These are phyloP conservation scores for Mormyrus hasselquistii DNA, from an alignment of 2,797 vertebrate genomes.

Conservation along the genomic window DNA sequence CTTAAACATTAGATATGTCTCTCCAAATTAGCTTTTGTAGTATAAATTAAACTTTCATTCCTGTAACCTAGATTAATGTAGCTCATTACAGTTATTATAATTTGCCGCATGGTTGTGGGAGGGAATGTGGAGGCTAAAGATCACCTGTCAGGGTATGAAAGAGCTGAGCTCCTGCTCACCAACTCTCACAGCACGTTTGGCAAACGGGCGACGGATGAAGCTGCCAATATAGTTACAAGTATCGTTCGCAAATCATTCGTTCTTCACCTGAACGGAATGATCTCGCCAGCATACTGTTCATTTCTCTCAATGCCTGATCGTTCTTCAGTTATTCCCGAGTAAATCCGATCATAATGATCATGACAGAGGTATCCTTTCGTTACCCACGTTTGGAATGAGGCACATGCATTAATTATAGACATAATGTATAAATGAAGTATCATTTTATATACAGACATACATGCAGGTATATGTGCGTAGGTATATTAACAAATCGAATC, in stretches of 20 bases:
- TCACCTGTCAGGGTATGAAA: not conserved
- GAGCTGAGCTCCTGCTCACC: not conserved
- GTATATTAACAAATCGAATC: not conserved
- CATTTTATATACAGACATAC: not conserved
- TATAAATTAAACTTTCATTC: slow-evolving; percentile 7
- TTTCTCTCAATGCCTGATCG: not conserved
- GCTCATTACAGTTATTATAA: not conserved
- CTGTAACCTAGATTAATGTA: not conserved
- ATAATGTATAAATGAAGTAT: not conserved
- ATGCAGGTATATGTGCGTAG: not conserved
- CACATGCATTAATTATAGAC: not conserved
- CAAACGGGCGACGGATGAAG: not conserved
- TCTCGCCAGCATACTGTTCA: not conserved
- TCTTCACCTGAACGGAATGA: not conserved
- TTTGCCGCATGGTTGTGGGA: not conserved
- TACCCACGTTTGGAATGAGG: not conserved
- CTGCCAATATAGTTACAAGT: not conserved
- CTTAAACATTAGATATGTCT: not conserved
- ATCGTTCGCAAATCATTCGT: not conserved
- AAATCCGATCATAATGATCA: not conserved
- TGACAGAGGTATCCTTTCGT: not conserved
- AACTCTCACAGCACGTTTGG: not conserved
- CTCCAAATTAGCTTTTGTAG: not conserved
- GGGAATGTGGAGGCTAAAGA: not conserved
- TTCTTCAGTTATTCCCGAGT: not conserved